These are phyloP conservation scores for Pogonomyrmex barbatus DNA, from an alignment of 1,140 invertebrate genomes.

Conservation along the genomic window DNA sequence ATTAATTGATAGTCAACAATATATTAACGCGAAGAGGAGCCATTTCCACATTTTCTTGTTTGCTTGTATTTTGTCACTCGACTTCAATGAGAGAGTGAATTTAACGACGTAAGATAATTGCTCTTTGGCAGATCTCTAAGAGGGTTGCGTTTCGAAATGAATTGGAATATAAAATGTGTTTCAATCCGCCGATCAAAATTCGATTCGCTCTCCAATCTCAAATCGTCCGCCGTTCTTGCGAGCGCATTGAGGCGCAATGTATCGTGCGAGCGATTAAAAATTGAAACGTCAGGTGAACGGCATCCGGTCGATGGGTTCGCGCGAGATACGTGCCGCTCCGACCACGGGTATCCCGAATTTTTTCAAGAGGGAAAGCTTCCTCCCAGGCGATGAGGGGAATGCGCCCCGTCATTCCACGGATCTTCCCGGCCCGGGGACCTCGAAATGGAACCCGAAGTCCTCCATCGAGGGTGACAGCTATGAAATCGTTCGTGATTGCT, in stretches of 20 bases:
- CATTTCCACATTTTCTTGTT: conserved; percentile 5
- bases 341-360: conserved; percentile 65
- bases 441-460: conserved; percentile 72
- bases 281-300: conserved; percentile 59
- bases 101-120: not conserved
- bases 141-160: not conserved
- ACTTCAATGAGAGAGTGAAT: not conserved
- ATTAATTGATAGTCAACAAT: conserved; percentile 23
- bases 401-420: conserved; percentile 77
- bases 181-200: not conserved
- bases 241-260: not conserved
- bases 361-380: conserved; percentile 74
- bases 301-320: not conserved
- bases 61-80: not conserved
- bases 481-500: conserved; percentile 80
- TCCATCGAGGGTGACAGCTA: conserved; percentile 76
- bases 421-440: conserved; percentile 71
- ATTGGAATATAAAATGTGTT: conserved; percentile 27
- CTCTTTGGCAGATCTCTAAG: not conserved
- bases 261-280: conserved; percentile 66
- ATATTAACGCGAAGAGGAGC: not conserved
- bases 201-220: not conserved
- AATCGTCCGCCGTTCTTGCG: not conserved
- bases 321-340: conserved; percentile 46
- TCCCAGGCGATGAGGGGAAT: conserved; percentile 72